Conservation (phyloP, 2,888 invertebrate genomes). For the Autographa pulchrina region DNA sequence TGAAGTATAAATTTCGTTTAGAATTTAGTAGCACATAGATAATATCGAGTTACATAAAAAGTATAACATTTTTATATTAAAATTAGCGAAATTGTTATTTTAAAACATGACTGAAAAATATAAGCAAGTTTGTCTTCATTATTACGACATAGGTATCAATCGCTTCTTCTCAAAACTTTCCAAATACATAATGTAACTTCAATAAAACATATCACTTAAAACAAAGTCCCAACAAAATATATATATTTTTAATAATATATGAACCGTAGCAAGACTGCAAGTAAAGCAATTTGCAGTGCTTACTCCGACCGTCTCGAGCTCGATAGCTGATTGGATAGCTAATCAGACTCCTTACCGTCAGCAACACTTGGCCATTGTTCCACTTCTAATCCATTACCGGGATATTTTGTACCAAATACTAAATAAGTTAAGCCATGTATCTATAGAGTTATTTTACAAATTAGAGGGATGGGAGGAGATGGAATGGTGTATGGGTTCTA, state of each 20-base stretch:
- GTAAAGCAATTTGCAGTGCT: constrained; percentile 40
- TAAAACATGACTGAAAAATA: no score
- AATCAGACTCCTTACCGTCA: constrained; percentile 40
- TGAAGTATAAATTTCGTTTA: background rate
- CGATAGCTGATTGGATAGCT: constrained; percentile 50
- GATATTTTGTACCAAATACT: constrained; percentile 38
- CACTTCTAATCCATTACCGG: constrained; percentile 53
- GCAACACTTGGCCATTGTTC: constrained; percentile 31
- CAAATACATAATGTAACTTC: no score
- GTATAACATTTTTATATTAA: no score
- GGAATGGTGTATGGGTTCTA: background rate
- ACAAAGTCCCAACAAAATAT: no score
- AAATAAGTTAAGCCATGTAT: constrained; percentile 20
- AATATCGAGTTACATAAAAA: no score
- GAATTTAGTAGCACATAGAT: background rate
- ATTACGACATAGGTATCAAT: no score
- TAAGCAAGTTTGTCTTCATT: no score
- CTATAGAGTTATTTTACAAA: background rate
- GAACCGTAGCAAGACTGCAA: background rate
- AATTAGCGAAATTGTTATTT: no score
- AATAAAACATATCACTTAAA: no score
- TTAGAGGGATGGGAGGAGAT: background rate
- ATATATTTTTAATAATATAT: constrained; percentile 7
- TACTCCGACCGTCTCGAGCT: constrained; percentile 35
- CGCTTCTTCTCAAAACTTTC: no score